phyloP scores from a whole-genome alignment of 2,888 invertebrate genomes.

The Melitaea athalia region DNA sequence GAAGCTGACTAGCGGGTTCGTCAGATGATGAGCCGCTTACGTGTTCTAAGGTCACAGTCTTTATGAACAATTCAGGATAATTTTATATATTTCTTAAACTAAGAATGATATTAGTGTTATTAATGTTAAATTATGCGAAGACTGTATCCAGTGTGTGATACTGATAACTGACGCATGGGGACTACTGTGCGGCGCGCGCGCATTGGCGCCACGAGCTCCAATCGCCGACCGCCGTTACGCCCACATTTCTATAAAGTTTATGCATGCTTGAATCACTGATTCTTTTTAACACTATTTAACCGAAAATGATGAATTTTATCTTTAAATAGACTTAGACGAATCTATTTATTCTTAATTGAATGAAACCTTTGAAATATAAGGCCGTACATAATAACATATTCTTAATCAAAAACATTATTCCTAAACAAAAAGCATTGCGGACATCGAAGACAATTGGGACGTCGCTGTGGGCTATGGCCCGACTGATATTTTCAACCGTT shows the following conservation, averaged over 20 bases:
- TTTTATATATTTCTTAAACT: conserved; percentile 7
- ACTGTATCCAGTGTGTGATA: conserved; percentile 30
- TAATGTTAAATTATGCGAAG: conserved; percentile 19
- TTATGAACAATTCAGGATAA: conserved; percentile 15
- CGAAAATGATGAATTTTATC: no score
- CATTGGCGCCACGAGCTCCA: conserved; percentile 76
- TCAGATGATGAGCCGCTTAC: conserved; percentile 13
- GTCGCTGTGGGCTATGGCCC: conserved; percentile 61
- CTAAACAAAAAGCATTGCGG: conserved; percentile 3
- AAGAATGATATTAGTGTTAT: conserved; percentile 14
- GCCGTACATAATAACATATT: background rate
- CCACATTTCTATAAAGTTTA: conserved; percentile 49
- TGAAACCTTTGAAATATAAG: conserved; percentile 8
- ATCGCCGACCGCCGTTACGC: conserved; percentile 70
- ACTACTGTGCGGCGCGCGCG: conserved; percentile 77
- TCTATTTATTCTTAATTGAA: background rate
- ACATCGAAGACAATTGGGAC: conserved; percentile 39
- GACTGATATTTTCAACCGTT: conserved; percentile 59
- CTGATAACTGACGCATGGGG: conserved; percentile 40
- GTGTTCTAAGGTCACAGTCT: conserved; percentile 13
- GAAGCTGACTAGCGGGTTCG: conserved; percentile 67
- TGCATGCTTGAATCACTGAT: conserved; percentile 24
- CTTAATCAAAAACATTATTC: conserved; percentile 8
- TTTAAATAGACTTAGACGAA: no score
- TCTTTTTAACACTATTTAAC: background rate